Conservation (phyloP, 2,888 invertebrate genomes). For the Ormia ochracea region DNA sequence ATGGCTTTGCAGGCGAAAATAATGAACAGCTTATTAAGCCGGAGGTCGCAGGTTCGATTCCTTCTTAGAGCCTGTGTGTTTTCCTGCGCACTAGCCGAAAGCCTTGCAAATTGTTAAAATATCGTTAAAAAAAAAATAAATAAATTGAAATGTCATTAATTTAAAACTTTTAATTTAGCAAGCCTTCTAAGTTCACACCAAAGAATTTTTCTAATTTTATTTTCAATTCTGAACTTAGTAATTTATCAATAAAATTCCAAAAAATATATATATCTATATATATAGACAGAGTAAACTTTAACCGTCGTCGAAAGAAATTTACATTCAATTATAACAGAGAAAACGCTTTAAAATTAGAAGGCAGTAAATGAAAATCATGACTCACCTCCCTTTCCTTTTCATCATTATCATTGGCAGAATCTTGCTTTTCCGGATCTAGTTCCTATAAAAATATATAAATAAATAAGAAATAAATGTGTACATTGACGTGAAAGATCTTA, state of each 20-base stretch:
- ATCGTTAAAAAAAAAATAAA: too few relatives aligned
- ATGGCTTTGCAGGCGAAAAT: too few relatives aligned
- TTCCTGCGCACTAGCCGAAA: too few relatives aligned
- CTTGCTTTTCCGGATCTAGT: constrained; percentile 83
- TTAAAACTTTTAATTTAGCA: too few relatives aligned
- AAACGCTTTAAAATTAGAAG: constrained; percentile 1
- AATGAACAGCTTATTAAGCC: too few relatives aligned
- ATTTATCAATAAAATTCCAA: background rate
- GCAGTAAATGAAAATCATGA: constrained; percentile 42
- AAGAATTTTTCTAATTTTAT: too few relatives aligned
- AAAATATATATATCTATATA: background rate
- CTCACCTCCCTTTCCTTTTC: constrained; percentile 80
- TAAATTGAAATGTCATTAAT: too few relatives aligned
- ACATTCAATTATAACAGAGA: constrained; percentile 51
- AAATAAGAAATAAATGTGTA: background rate
- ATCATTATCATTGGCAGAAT: constrained; percentile 77
- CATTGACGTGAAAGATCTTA: background rate
- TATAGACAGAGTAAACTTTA: constrained; percentile 1
- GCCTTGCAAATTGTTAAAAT: too few relatives aligned
- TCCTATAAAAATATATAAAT: constrained; percentile 78
- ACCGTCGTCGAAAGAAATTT: constrained; percentile 57
- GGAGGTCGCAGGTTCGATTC: too few relatives aligned
- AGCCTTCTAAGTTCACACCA: too few relatives aligned
- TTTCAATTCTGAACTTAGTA: background rate
- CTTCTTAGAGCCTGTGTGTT: too few relatives aligned